Percentiles rank a stretch among this genome's conserved stretches.
phyloP scores from a whole-genome alignment of 2,797 vertebrate species.

The Antrozous pallidus region DNA sequence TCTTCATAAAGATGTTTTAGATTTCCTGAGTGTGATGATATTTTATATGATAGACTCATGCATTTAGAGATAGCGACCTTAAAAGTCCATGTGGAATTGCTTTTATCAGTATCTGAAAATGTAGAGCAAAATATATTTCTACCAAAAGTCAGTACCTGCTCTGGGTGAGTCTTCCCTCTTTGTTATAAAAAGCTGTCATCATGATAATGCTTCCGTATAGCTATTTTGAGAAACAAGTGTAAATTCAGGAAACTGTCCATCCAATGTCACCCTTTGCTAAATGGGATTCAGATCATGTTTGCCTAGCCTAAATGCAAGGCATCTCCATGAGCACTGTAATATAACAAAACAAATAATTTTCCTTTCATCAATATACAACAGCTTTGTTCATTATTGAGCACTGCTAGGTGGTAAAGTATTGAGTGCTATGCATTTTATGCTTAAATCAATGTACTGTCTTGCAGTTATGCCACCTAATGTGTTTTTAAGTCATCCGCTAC shows the following conservation, averaged over 20 bases:
- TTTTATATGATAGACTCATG: background rate
- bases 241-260: constrained; percentile 66
- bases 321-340: constrained; percentile 76
- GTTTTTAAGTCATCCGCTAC: constrained; percentile 93
- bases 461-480: constrained; percentile 94
- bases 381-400: constrained; percentile 86
- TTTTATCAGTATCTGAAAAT: constrained; percentile 23
- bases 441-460: constrained; percentile 93
- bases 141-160: background rate
- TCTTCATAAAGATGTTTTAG: constrained; percentile 1
- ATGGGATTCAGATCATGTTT: constrained; percentile 72
- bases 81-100: background rate
- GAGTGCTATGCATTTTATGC: constrained; percentile 86
- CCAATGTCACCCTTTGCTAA: constrained; percentile 72
- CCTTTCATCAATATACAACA: constrained; percentile 87
- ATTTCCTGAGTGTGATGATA: background rate
- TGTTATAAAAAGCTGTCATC: constrained; percentile 31
- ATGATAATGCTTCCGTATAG: constrained; percentile 32
- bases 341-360: constrained; percentile 86
- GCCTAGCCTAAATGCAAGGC: constrained; percentile 74
- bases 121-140: constrained; percentile 28
- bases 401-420: constrained; percentile 84
- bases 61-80: background rate
- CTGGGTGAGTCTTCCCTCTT: background rate
- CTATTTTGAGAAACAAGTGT: constrained; percentile 58